phyloP scores from a whole-genome alignment of 2,888 invertebrate species.

The Hydrotaea cyrtoneurina region DNA sequence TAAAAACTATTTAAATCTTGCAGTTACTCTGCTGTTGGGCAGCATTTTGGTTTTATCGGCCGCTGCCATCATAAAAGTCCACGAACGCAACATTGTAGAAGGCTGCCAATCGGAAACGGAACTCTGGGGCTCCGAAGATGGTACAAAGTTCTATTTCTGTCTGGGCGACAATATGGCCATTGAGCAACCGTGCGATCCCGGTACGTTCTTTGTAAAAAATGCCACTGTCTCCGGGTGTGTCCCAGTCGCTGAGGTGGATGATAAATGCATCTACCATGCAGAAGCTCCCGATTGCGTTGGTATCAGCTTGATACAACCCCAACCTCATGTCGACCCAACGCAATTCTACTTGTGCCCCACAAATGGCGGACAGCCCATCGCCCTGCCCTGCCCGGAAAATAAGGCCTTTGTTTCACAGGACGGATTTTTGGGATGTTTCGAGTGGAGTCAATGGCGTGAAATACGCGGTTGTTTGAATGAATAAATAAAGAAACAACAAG shows the following conservation, averaged over 20 bases:
- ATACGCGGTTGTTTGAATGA: constrained; percentile 60
- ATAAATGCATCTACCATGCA: constrained; percentile 62
- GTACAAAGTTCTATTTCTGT: constrained; percentile 70
- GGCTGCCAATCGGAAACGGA: constrained; percentile 66
- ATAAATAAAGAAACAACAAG: too few relatives aligned
- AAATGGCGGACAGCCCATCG: constrained; percentile 49
- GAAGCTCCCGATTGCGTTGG: constrained; percentile 56
- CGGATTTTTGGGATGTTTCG: constrained; percentile 70
- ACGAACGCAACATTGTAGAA: not conserved
- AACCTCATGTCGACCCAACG: constrained; percentile 64
- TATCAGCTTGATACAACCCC: constrained; percentile 63
- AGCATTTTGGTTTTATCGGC: constrained; percentile 43
- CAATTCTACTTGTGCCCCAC: constrained; percentile 68
- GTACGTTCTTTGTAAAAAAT: constrained; percentile 71
- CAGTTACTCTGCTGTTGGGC: constrained; percentile 60
- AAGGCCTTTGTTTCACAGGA: constrained; percentile 68
- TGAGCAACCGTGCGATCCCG: constrained; percentile 60
- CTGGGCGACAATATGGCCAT: constrained; percentile 62
- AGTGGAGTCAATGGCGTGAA: constrained; percentile 69
- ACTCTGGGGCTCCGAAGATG: constrained; percentile 69
- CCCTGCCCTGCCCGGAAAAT: constrained; percentile 60
- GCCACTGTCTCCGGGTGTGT: constrained; percentile 70
- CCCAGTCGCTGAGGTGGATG: constrained; percentile 54
- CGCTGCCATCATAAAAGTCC: not conserved
- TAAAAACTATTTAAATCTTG: constrained; percentile 37